These are phyloP conservation scores for Leptinotarsa texana DNA, from an alignment of 1,140 invertebrate genomes.

Conservation along the genomic window DNA sequence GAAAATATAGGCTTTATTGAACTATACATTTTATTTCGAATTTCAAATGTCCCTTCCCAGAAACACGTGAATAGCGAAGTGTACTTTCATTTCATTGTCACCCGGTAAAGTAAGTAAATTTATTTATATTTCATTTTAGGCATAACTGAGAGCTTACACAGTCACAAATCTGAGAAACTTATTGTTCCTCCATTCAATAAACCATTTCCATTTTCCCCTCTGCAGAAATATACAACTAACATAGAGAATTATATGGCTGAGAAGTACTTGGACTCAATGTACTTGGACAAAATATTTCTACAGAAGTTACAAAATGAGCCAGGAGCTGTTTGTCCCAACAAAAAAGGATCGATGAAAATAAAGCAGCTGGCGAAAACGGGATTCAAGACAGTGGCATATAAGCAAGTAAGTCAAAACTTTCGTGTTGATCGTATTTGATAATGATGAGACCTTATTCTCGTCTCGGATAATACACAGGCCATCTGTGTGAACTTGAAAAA, in stretches of 20 bases:
- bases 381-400: constrained; percentile 56
- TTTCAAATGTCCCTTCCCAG: no score
- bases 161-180: constrained; percentile 49
- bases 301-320: constrained; percentile 55
- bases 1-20: no score
- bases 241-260: constrained; percentile 58
- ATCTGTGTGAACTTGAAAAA: no score
- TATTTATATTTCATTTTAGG: no score
- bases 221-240: constrained; percentile 58
- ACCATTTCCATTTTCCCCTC: constrained; percentile 48
- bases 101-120: no score
- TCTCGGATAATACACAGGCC: no score
- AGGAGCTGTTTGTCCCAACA: constrained; percentile 58
- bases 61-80: no score
- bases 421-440: not conserved
- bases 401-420: constrained; percentile 38
- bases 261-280: constrained; percentile 62
- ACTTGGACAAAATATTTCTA: constrained; percentile 60
- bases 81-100: no score
- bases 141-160: constrained; percentile 48
- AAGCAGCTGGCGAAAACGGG: constrained; percentile 55
- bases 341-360: constrained; percentile 55
- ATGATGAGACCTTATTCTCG: no score
- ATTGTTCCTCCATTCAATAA: constrained; percentile 42
- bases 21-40: no score